Evolutionary conservation across 2,113 vertebrate genomes (phyloP).

Genomic region (Caretta caretta): DNA sequence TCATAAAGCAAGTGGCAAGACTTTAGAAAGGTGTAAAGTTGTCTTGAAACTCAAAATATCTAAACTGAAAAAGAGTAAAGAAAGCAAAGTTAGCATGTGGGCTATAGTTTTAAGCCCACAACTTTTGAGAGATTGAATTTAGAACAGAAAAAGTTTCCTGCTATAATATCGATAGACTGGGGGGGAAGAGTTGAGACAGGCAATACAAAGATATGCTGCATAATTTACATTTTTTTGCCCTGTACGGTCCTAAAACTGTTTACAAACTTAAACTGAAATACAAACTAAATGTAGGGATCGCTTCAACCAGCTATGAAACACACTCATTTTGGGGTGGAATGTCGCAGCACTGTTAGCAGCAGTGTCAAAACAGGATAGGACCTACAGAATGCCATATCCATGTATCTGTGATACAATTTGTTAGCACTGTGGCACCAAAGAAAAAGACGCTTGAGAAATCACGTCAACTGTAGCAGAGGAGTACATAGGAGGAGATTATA

Average conservation of each 20-base stretch:
- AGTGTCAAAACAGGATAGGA: neutral
- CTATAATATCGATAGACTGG: neutral
- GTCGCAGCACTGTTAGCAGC: neutral
- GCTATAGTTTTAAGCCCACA: neutral
- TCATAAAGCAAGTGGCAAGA: neutral
- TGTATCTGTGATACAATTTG: neutral
- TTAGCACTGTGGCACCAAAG: neutral
- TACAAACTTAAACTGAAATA: neutral
- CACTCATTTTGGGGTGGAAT: neutral
- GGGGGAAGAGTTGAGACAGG: accelerated
- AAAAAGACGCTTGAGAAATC: neutral
- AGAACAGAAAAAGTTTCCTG: neutral
- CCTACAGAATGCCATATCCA: neutral
- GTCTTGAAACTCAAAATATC: neutral
- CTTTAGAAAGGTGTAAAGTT: neutral
- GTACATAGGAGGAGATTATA: neutral
- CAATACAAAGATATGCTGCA: neutral
- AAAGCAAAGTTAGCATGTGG: neutral
- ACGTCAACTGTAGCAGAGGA: neutral
- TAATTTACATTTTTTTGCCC: neutral
- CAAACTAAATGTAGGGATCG: neutral
- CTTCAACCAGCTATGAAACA: neutral
- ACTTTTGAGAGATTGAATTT: neutral
- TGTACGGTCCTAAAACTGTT: neutral
- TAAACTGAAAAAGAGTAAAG: neutral